phyloP scores from a whole-genome alignment of 2,797 vertebrate species.

The Leuciscus waleckii region DNA sequence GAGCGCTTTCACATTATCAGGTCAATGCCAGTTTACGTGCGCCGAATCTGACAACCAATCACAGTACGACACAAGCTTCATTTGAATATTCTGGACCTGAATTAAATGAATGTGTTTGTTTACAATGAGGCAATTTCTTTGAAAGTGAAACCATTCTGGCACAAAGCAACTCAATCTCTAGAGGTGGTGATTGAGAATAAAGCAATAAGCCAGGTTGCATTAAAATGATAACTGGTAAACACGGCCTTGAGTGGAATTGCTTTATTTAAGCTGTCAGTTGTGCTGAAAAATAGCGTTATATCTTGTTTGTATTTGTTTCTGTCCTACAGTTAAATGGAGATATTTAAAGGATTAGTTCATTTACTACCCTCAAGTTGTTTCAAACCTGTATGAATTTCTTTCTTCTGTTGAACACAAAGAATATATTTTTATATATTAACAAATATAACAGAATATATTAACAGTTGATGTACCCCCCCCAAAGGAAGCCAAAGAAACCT shows the following conservation, averaged over 20 bases:
- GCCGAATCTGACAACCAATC: background rate
- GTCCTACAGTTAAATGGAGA: background rate
- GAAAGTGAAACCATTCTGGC: background rate
- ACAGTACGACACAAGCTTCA: background rate
- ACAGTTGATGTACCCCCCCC: too few relatives aligned
- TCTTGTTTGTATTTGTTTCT: background rate
- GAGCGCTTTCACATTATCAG: conserved; percentile 26
- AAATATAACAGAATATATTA: too few relatives aligned
- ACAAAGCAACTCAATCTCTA: background rate
- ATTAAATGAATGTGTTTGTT: background rate
- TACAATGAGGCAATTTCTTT: background rate
- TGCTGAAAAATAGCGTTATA: background rate
- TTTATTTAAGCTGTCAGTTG: background rate
- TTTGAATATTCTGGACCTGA: background rate
- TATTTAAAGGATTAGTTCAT: background rate
- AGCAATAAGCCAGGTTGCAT: background rate
- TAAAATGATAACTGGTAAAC: background rate
- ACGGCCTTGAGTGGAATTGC: background rate
- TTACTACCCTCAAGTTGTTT: too few relatives aligned
- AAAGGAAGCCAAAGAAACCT: background rate
- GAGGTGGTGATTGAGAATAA: background rate
- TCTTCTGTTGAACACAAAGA: too few relatives aligned
- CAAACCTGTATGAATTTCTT: too few relatives aligned
- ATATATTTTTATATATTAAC: too few relatives aligned
- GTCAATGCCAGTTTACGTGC: background rate